These are phyloP conservation scores for Brachymystax lenok DNA, from an alignment of 2,797 vertebrate genomes.

Conservation along the genomic window DNA sequence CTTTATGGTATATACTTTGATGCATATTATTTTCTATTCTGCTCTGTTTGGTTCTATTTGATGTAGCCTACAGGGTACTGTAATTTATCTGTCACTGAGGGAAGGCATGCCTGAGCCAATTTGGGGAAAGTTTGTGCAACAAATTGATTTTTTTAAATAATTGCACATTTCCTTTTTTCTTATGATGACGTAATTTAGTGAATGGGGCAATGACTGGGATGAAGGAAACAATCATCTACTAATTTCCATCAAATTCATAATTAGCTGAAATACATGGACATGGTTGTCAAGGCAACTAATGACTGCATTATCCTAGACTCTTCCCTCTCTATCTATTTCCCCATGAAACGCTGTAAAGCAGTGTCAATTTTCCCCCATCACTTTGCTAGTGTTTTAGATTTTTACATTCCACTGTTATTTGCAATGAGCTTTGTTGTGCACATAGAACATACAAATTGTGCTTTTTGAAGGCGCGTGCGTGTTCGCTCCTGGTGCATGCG, in stretches of 20 bases:
- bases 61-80: background rate
- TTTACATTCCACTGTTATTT: background rate
- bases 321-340: constrained; percentile 34
- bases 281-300: constrained; percentile 74
- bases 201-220: constrained; percentile 18
- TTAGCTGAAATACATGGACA: constrained; percentile 60
- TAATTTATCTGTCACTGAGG: background rate
- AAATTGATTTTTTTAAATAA: background rate
- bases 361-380: background rate
- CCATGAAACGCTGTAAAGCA: constrained; percentile 2
- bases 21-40: too few species aligned
- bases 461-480: background rate
- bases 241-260: constrained; percentile 45
- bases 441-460: background rate
- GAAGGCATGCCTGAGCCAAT: background rate
- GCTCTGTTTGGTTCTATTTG: background rate
- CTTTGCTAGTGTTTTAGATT: background rate
- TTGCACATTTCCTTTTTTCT: background rate
- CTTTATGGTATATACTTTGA: too few species aligned
- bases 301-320: constrained; percentile 60
- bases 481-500: background rate
- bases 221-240: constrained; percentile 15
- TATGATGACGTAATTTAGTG: background rate
- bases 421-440: background rate
- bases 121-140: background rate